A percentile compares a stretch with the other conserved stretches of the same genome.
Conservation (phyloP, 2,888 invertebrate genomes). For the Chrysina gloriosa region DNA sequence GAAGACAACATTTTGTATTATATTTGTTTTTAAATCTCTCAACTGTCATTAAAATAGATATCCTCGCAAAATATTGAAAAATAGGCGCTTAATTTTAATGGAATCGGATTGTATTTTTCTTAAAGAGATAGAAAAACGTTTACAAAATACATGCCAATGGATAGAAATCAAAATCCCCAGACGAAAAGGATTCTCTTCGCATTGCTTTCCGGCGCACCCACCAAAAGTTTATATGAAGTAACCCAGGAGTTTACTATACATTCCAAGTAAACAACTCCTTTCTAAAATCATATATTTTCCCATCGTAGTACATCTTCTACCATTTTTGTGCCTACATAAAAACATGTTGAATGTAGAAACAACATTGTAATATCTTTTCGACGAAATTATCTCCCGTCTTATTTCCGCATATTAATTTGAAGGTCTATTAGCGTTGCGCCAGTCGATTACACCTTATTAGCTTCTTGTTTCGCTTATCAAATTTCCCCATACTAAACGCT, state of each 20-base stretch:
- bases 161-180: not conserved
- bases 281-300: too few species aligned
- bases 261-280: not conserved
- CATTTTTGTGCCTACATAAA: too few species aligned
- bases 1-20: too few species aligned
- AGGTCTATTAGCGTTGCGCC: not conserved
- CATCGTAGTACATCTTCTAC: too few species aligned
- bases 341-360: too few species aligned
- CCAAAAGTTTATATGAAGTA: not conserved
- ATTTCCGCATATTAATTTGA: not conserved
- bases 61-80: too few species aligned
- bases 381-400: not conserved
- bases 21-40: too few species aligned
- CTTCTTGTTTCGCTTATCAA: not conserved
- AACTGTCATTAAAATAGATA: too few species aligned
- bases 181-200: not conserved
- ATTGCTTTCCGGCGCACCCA: not conserved
- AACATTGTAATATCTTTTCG: not conserved
- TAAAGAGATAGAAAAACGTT: not conserved
- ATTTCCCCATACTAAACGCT: not conserved
- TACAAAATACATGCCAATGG: not conserved
- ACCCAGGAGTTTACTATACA: not conserved
- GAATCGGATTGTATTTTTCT: too few species aligned
- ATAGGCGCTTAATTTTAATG: too few species aligned
- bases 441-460: constrained; percentile 4